A percentile compares a stretch with the other conserved stretches of the same genome.
phyloP scores from a whole-genome alignment of 2,113 vertebrate genomes.

The Prinia subflava region DNA sequence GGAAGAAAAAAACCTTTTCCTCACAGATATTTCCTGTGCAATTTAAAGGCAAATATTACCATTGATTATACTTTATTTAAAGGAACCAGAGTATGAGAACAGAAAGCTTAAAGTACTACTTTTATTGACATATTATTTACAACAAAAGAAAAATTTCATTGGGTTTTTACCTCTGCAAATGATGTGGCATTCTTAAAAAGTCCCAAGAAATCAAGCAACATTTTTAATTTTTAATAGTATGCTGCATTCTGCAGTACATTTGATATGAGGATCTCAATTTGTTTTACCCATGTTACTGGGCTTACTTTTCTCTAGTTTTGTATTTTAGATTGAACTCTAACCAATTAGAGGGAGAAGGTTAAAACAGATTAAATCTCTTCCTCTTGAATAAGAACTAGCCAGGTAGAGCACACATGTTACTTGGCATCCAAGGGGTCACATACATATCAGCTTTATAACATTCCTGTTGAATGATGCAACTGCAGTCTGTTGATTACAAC shows the following conservation, averaged over 20 bases:
- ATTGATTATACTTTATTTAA: background rate
- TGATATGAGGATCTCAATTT: background rate
- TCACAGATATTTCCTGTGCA: slow-evolving; percentile 27
- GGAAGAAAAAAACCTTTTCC: background rate
- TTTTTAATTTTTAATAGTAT: background rate
- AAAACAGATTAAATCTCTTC: background rate
- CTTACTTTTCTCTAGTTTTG: background rate
- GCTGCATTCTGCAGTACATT: background rate
- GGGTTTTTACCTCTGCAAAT: background rate
- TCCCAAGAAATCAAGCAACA: background rate
- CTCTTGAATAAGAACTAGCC: background rate
- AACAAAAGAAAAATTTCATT: background rate
- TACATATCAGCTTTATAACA: background rate
- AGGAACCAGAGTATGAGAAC: background rate
- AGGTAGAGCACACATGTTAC: background rate
- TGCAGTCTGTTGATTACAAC: background rate
- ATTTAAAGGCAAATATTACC: background rate
- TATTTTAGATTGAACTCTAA: background rate
- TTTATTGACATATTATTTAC: background rate
- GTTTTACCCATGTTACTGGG: background rate
- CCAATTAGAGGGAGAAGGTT: background rate
- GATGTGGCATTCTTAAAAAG: background rate
- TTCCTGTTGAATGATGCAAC: background rate
- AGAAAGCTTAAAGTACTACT: background rate
- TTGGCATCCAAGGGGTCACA: background rate